Evolutionary conservation across 1,140 invertebrate species (phyloP).

Genomic region (Zaprionus kolodkinae): DNA sequence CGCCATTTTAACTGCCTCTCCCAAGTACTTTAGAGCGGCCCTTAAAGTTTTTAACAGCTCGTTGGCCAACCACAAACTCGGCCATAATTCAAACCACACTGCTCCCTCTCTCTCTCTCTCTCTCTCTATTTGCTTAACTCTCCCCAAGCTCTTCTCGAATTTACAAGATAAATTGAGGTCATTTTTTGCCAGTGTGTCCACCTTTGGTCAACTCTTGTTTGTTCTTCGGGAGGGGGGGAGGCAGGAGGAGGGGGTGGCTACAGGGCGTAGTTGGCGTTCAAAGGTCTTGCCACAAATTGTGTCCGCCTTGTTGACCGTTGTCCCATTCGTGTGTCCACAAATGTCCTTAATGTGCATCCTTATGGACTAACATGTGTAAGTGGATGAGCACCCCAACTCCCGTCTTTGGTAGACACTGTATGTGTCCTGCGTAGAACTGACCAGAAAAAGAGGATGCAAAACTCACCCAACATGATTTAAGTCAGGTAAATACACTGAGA

Average conservation of each 20-base stretch:
- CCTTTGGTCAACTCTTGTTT: constrained; percentile 64
- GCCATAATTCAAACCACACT: constrained; percentile 74
- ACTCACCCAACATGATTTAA: constrained; percentile 29
- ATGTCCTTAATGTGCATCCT: constrained; percentile 83
- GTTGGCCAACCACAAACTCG: constrained; percentile 54
- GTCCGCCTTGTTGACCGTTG: constrained; percentile 74
- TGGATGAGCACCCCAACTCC: constrained; percentile 52
- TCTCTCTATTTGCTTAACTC: constrained; percentile 30
- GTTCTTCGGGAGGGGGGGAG: constrained; percentile 28
- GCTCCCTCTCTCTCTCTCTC: constrained; percentile 13
- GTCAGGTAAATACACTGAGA: constrained; percentile 17
- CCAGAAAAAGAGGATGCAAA: background rate
- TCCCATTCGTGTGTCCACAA: constrained; percentile 61
- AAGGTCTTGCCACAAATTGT: constrained; percentile 61
- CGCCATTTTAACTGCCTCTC: constrained; percentile 14
- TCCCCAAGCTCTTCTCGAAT: constrained; percentile 16
- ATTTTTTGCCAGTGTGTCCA: constrained; percentile 70
- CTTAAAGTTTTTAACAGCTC: constrained; percentile 58
- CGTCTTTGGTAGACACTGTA: background rate
- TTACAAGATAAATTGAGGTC: constrained; percentile 83
- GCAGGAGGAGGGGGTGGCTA: background rate
- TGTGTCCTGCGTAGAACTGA: background rate
- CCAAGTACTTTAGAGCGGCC: constrained; percentile 15
- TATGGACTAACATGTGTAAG: constrained; percentile 76
- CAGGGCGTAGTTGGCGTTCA: constrained; percentile 15